These are phyloP conservation scores for Thera obeliscata DNA, from an alignment of 2,888 invertebrate species.

Conservation along the genomic window DNA sequence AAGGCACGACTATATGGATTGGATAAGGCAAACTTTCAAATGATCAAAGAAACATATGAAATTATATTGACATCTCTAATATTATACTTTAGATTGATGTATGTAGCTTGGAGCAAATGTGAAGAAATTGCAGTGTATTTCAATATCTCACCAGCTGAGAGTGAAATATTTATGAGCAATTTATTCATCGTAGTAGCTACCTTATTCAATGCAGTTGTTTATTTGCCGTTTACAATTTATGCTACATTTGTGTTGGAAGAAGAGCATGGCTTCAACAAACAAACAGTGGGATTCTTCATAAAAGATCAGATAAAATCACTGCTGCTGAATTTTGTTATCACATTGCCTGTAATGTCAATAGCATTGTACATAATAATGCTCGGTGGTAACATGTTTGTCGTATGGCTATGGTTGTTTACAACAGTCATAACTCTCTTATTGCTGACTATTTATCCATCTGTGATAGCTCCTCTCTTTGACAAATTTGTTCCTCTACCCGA, in stretches of 20 bases:
- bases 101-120: conserved; percentile 89
- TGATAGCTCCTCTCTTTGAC: conserved; percentile 98
- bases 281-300: conserved; percentile 95
- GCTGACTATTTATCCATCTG: conserved; percentile 96
- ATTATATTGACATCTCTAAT: conserved; percentile 90
- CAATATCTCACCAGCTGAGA: conserved; percentile 79
- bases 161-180: conserved; percentile 92
- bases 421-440: conserved; percentile 92
- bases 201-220: conserved; percentile 87
- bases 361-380: conserved; percentile 92
- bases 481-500: conserved; percentile 98
- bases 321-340: conserved; percentile 89
- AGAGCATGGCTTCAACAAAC: conserved; percentile 98
- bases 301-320: conserved; percentile 96
- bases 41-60: conserved; percentile 89
- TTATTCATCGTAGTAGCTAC: conserved; percentile 91
- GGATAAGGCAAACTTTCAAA: conserved; percentile 92
- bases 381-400: conserved; percentile 97
- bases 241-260: conserved; percentile 97
- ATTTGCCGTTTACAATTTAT: conserved; percentile 94
- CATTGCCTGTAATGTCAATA: conserved; percentile 91
- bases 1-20: conserved; percentile 95
- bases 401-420: conserved; percentile 97
- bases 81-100: conserved; percentile 85
- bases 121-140: conserved; percentile 82